Conservation (phyloP, 2,888 invertebrate genomes). For the Pristionchus maxplancki region DNA sequence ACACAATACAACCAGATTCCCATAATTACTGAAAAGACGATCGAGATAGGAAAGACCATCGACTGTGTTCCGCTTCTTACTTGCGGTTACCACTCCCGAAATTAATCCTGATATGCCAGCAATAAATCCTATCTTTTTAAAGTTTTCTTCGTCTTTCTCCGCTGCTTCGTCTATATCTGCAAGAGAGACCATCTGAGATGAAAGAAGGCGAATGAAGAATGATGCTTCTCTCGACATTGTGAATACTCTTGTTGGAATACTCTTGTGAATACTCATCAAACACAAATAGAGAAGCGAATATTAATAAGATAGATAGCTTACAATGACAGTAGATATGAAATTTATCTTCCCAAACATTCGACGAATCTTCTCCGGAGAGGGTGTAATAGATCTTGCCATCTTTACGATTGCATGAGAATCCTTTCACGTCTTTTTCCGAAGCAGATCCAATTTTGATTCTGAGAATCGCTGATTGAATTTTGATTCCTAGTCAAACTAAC, state of each 20-base stretch:
- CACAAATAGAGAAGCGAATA: too few relatives aligned
- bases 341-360: not conserved
- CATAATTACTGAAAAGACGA: not conserved
- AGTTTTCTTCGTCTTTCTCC: not conserved
- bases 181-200: not conserved
- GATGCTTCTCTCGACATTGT: too few relatives aligned
- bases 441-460: not conserved
- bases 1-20: not conserved
- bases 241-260: too few relatives aligned
- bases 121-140: not conserved
- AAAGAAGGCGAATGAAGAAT: not conserved
- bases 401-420: not conserved
- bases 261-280: too few relatives aligned
- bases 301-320: not conserved
- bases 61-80: too few relatives aligned
- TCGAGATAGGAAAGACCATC: not conserved
- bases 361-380: not conserved
- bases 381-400: not conserved
- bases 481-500: not conserved
- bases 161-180: not conserved
- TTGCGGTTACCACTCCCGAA: not conserved
- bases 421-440: not conserved
- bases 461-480: not conserved
- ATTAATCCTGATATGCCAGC: not conserved
- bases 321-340: not conserved